Percentiles rank a stretch among this genome's conserved stretches.
Evolutionary conservation across 2,888 invertebrate genomes (phyloP).

Genomic region (Pseudoips prasinana): DNA sequence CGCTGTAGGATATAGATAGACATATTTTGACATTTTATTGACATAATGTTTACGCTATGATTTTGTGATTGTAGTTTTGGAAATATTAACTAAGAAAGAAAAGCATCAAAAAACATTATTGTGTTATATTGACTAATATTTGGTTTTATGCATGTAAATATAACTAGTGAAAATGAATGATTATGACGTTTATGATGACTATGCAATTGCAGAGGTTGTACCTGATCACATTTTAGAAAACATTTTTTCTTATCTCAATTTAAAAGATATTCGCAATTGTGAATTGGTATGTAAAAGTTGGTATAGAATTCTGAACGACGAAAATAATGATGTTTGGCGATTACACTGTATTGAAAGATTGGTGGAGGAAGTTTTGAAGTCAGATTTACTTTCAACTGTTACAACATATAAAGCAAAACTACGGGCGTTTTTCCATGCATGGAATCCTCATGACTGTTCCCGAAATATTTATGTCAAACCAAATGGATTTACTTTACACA

Average conservation of each 20-base stretch:
- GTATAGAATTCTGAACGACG: constrained; percentile 94
- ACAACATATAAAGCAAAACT: constrained; percentile 96
- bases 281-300: constrained; percentile 96
- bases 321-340: constrained; percentile 98
- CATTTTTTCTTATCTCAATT: constrained; percentile 94
- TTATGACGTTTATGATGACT: constrained; percentile 60
- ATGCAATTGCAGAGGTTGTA: constrained; percentile 83
- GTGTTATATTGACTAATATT: not conserved
- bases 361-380: constrained; percentile 92
- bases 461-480: constrained; percentile 98
- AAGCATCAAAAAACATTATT: no score
- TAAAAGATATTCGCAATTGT: constrained; percentile 93
- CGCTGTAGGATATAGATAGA: no score
- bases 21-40: not conserved
- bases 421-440: constrained; percentile 95
- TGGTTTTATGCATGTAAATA: constrained; percentile 9
- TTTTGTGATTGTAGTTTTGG: not conserved
- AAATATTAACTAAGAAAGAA: not conserved
- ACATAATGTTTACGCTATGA: constrained; percentile 6
- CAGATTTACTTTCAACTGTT: constrained; percentile 93
- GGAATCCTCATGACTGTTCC: constrained; percentile 99
- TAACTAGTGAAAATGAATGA: constrained; percentile 39
- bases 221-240: constrained; percentile 92
- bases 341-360: constrained; percentile 93
- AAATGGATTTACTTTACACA: constrained; percentile 98